Conservation (phyloP, 2,888 invertebrate genomes). For the Drosophila mayaguana region DNA sequence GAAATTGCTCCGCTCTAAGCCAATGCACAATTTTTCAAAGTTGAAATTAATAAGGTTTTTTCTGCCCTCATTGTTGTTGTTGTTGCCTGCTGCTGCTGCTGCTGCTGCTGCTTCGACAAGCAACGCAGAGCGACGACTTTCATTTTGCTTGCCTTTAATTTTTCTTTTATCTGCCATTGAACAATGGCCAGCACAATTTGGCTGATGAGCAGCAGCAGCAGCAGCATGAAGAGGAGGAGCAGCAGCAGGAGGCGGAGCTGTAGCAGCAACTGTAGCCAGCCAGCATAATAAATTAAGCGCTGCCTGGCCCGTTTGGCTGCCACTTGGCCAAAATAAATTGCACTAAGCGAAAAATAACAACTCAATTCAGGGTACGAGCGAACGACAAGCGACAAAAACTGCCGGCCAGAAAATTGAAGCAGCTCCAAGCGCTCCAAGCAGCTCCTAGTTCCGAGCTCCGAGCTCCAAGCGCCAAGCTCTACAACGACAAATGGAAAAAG, state of each 20-base stretch:
- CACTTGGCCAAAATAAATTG: constrained; percentile 81
- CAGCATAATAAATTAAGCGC: constrained; percentile 81
- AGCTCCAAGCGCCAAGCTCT: constrained; percentile 5
- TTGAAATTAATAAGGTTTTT: constrained; percentile 77
- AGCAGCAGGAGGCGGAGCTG: background rate
- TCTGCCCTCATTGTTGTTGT: constrained; percentile 18
- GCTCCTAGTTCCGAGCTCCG: constrained; percentile 2
- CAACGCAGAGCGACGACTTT: constrained; percentile 43
- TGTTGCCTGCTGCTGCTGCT: constrained; percentile 21
- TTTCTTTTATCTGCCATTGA: constrained; percentile 82
- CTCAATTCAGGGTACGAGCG: constrained; percentile 65
- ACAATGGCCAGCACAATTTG: constrained; percentile 74
- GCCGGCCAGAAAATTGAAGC: constrained; percentile 80
- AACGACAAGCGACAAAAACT: constrained; percentile 74
- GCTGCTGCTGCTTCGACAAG: constrained; percentile 20
- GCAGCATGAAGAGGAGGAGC: constrained; percentile 1
- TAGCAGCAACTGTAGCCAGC: constrained; percentile 37
- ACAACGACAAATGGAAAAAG: constrained; percentile 75
- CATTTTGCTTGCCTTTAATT: constrained; percentile 78
- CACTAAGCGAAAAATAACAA: constrained; percentile 81
- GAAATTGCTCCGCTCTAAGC: constrained; percentile 60
- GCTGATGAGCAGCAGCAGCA: constrained; percentile 47
- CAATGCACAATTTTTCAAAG: constrained; percentile 79
- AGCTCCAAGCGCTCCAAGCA: constrained; percentile 44
- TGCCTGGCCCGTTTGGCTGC: constrained; percentile 76